These are phyloP conservation scores for Corapipo altera DNA, from an alignment of 2,113 vertebrate genomes.

Conservation along the genomic window DNA sequence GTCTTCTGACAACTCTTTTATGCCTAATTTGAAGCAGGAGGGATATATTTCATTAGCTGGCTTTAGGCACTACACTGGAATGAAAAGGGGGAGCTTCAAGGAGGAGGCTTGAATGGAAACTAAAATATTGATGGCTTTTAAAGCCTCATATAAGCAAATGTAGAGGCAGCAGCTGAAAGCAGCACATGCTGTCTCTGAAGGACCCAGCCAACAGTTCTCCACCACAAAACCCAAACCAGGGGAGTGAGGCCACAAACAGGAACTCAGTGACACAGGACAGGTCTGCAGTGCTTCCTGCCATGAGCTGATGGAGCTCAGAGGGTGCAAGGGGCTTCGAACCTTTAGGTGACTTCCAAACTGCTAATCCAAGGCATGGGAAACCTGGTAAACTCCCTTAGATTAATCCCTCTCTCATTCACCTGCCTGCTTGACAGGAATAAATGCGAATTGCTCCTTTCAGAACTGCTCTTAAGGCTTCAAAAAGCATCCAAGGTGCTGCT, in stretches of 20 bases:
- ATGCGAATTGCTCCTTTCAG: rapidly evolving
- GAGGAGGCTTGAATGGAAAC: not conserved
- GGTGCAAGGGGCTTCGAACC: not conserved
- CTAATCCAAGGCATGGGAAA: not conserved
- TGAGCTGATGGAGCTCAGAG: rapidly evolving
- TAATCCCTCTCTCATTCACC: not conserved
- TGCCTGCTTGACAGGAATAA: not conserved
- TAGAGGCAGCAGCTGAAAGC: not conserved
- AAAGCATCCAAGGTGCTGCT: not conserved
- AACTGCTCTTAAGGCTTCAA: not conserved
- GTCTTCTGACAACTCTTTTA: conserved; percentile 31
- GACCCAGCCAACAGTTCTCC: not conserved
- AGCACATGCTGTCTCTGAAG: not conserved
- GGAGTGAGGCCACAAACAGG: conserved; percentile 8
- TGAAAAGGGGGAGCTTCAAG: conserved; percentile 1
- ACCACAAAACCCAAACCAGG: not conserved
- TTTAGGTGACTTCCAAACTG: not conserved
- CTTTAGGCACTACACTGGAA: conserved; percentile 15
- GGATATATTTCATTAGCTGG: conserved; percentile 25
- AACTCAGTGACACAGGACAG: not conserved
- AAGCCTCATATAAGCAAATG: not conserved
- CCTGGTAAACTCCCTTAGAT: not conserved
- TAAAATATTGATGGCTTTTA: conserved; percentile 22
- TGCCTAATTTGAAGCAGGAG: conserved; percentile 28
- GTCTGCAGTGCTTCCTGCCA: conserved; percentile 2